These are phyloP conservation scores for Coturnix japonica DNA, from an alignment of 2,113 vertebrate genomes.

Conservation along the genomic window DNA sequence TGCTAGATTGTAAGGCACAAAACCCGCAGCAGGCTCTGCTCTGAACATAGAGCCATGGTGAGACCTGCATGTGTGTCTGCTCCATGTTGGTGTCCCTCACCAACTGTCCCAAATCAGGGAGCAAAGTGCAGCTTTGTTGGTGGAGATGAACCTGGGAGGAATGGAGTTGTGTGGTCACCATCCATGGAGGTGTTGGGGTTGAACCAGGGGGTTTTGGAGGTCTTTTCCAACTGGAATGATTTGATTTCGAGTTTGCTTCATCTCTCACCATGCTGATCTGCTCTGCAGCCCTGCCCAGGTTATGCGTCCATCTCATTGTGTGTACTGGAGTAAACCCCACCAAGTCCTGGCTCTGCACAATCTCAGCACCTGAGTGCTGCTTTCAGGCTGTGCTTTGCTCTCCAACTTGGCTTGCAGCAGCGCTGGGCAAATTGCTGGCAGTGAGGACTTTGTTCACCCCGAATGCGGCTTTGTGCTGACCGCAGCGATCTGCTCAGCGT, in stretches of 20 bases:
- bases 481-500: slow-evolving; percentile 13
- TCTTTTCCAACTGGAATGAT: too few species aligned
- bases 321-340: background rate
- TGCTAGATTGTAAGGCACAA: background rate
- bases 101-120: background rate
- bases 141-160: background rate
- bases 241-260: background rate
- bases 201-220: background rate
- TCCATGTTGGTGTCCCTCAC: rapidly evolving
- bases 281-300: background rate
- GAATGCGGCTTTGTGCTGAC: slow-evolving; percentile 11
- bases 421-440: background rate
- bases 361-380: background rate
- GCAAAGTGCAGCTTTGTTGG: background rate
- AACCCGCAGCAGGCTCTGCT: background rate
- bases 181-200: background rate
- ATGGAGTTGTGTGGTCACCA: too few species aligned
- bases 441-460: background rate
- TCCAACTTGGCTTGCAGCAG: slow-evolving; percentile 1
- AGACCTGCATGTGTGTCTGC: background rate
- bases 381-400: background rate
- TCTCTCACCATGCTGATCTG: background rate
- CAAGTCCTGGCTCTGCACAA: background rate
- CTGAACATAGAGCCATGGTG: background rate
- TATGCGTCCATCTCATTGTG: background rate